Percentiles rank a stretch among this genome's conserved stretches.
Conservation (phyloP, 2,888 invertebrate species). For the Antitype chi region DNA sequence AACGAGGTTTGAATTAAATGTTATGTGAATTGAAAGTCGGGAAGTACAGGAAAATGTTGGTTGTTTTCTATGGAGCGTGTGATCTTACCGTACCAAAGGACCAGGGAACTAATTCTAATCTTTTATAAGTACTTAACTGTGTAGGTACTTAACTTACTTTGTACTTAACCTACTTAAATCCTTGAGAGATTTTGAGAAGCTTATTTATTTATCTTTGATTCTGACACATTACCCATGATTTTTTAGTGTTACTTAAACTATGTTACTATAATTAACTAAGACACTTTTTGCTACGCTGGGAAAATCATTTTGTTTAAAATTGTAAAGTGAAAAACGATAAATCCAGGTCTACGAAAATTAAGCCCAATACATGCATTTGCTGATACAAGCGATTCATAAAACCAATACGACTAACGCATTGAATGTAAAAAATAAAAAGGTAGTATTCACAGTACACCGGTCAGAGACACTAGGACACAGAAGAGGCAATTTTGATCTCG, state of each 20-base stretch:
- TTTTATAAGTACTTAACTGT: too few species aligned
- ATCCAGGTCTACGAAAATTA: background rate
- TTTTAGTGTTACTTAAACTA: too few species aligned
- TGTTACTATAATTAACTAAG: too few species aligned
- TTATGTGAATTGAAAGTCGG: conserved; percentile 33
- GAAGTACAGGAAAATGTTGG: background rate
- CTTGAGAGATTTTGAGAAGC: too few species aligned
- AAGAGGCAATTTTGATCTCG: conserved; percentile 84
- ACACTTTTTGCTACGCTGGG: background rate
- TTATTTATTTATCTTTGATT: too few species aligned
- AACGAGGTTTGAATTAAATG: conserved; percentile 38
- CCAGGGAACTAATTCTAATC: background rate
- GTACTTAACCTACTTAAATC: too few species aligned
- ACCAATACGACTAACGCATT: conserved; percentile 19
- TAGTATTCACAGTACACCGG: conserved; percentile 64
- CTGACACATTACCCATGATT: too few species aligned
- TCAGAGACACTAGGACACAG: conserved; percentile 73
- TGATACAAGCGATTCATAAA: background rate
- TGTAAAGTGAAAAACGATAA: background rate
- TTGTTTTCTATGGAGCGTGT: background rate
- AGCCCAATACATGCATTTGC: background rate
- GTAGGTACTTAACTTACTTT: too few species aligned
- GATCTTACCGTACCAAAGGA: background rate
- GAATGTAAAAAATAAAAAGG: conserved; percentile 46
- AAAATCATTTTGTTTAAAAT: background rate